phyloP scores from a whole-genome alignment of 2,797 vertebrate species.

The Melanotaenia trifasciata region DNA sequence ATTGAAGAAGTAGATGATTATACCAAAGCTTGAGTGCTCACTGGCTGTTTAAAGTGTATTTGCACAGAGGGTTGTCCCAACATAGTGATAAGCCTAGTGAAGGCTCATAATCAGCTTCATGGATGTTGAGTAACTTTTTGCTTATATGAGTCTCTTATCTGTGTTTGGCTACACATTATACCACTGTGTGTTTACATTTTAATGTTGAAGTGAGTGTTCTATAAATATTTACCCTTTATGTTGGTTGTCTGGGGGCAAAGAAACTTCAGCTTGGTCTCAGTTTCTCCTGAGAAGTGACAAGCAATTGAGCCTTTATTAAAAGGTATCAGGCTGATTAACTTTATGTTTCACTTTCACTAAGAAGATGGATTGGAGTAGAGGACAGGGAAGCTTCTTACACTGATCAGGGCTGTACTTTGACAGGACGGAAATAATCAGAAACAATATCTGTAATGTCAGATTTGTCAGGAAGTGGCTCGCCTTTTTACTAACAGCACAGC shows the following conservation, averaged over 20 bases:
- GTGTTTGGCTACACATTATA: constrained; percentile 65
- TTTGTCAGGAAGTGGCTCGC: background rate
- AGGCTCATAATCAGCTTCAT: constrained; percentile 54
- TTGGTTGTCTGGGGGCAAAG: constrained; percentile 56
- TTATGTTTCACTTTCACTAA: background rate
- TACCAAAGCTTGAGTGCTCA: constrained; percentile 44
- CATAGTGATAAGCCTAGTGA: constrained; percentile 53
- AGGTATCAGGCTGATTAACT: background rate
- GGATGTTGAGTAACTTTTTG: constrained; percentile 64
- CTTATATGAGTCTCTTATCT: constrained; percentile 72
- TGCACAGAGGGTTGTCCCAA: constrained; percentile 64
- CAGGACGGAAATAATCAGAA: background rate
- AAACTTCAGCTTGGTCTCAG: constrained; percentile 57
- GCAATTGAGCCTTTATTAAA: background rate
- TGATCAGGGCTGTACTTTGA: background rate
- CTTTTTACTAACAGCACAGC: background rate
- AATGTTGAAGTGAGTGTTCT: constrained; percentile 53
- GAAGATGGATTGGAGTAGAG: constrained; percentile 3
- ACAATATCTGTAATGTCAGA: background rate
- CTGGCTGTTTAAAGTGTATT: constrained; percentile 59
- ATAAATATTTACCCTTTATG: constrained; percentile 59
- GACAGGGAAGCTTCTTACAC: background rate
- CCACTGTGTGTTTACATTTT: constrained; percentile 63
- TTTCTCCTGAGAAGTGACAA: constrained; percentile 20
- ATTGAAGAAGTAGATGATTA: constrained; percentile 49